Base-by-base conservation (phyloP, 2,888 invertebrate species). In the Eumerus sabulonum region DNA sequence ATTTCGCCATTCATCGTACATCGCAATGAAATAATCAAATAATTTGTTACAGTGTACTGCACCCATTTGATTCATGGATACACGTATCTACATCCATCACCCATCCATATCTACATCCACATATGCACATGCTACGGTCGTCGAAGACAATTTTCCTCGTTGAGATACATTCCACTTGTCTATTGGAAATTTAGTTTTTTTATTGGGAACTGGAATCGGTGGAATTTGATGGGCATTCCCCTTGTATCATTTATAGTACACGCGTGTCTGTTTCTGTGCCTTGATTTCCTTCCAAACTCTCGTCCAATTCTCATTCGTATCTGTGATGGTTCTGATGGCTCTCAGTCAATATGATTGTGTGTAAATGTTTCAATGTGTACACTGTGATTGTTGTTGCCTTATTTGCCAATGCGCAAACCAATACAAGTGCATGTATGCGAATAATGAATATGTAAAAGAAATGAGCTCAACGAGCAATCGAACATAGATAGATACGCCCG, bases 371-470 rank as follows among this genome's bases (percentile, higher is more conserved):
- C 12, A 16, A 14, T 40, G 3, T 40, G 53, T 60, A 14, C 44
- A 18, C 9, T 54, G 9, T n/a, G n/a, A n/a, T 9, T 59, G 27
- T 44, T 62, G 44, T 67, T 38, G 36, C 51, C 18, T 53, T 60
- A 63, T 68, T 73, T 60, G 68, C 68, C 59, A 67, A 70, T 79
- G 79, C 79, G 79, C 79, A 68, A 77, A 68, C 70, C n/a, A 36
- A 14, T 27, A 36, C 44, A 19, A 54, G 14, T 17, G 45, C 36
- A 14, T 36, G 36, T 27, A 66, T 19, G 51, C 40, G n/a, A n/a
- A n/a, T n/a, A n/a, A 54, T 35, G 56, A 38, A 40, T 12, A 12
- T 17, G 12, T 13, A 50, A 35, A 36, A 48, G 38, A 40, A 40
- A 40, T 9, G 40, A 27, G 27, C 27, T 27, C 3, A 27, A 27